phyloP scores from a whole-genome alignment of 2,797 vertebrate species.

The Lacerta agilis region DNA sequence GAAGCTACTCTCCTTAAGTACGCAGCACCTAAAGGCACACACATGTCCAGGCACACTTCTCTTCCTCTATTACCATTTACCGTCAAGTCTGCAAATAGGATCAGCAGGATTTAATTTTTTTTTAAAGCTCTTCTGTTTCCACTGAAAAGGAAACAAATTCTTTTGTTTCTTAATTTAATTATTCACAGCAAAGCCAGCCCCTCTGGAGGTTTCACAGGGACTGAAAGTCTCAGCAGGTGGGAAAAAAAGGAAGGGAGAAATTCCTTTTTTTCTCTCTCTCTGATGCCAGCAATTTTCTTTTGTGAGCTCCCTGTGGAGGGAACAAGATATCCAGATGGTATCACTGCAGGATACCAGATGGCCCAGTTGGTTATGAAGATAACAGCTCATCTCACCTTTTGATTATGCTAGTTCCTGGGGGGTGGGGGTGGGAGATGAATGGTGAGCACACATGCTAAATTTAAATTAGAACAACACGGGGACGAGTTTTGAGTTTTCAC shows the following conservation, averaged over 20 bases:
- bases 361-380: background rate
- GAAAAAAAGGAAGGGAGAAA: background rate
- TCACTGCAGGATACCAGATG: constrained; percentile 15
- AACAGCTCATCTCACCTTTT: constrained; percentile 16
- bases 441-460: background rate
- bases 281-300: background rate
- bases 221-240: background rate
- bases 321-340: constrained; percentile 26
- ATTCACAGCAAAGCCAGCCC: background rate
- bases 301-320: background rate
- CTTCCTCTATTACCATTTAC: background rate
- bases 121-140: background rate
- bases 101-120: background rate
- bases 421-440: background rate
- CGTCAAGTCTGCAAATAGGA: background rate
- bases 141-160: background rate
- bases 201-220: background rate
- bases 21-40: background rate
- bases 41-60: background rate
- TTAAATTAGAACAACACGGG: background rate
- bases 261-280: background rate
- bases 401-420: background rate
- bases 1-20: background rate
- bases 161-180: background rate
- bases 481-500: no score